Conservation (phyloP, 2,797 vertebrate genomes). For the Arrhamphus sclerolepis region DNA sequence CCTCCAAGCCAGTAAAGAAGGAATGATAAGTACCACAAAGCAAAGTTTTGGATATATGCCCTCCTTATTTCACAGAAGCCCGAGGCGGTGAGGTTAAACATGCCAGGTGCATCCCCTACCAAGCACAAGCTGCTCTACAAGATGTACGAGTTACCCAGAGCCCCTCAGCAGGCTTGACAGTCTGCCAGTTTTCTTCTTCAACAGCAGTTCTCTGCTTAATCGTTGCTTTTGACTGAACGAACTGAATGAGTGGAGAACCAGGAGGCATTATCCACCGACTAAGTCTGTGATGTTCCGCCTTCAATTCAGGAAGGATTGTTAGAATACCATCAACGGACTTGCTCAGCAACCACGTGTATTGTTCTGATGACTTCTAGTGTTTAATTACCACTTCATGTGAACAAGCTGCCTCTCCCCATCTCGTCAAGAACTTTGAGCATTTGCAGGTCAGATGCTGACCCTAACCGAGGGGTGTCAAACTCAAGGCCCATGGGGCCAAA, state of each 20-base stretch:
- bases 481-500: too few relatives aligned
- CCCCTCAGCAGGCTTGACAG: conserved; percentile 51
- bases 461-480: too few relatives aligned
- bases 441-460: too few relatives aligned
- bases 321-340: conserved; percentile 27
- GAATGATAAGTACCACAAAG: conserved; percentile 39
- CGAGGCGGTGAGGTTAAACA: conserved; percentile 50
- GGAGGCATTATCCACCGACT: conserved; percentile 37
- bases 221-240: conserved; percentile 53
- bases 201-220: conserved; percentile 50
- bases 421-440: conserved; percentile 9
- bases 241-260: conserved; percentile 44
- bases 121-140: conserved; percentile 65
- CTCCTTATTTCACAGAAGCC: conserved; percentile 52
- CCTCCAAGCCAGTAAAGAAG: conserved; percentile 20
- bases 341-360: background rate
- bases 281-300: conserved; percentile 35
- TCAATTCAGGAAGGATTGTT: conserved; percentile 44
- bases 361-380: background rate
- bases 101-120: conserved; percentile 60
- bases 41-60: conserved; percentile 44
- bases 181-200: conserved; percentile 45
- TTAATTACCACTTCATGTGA: conserved; percentile 22
- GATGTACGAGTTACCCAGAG: conserved; percentile 49
- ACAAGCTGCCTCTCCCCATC: background rate